Percentiles rank a stretch among this genome's conserved stretches.
phyloP scores from a whole-genome alignment of 1,140 invertebrate genomes.

The Leptonema lineaticorne region DNA sequence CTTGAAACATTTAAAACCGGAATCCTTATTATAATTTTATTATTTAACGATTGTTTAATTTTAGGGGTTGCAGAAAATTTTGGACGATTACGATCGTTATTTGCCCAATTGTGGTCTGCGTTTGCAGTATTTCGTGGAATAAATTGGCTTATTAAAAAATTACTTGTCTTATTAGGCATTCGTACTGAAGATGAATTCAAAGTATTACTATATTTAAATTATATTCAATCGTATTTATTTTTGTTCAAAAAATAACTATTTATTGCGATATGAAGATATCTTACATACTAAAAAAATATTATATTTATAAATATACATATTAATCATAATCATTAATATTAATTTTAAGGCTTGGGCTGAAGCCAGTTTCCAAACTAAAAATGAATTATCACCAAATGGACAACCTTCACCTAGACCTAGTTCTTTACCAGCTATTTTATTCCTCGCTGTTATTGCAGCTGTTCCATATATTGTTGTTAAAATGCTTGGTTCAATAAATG shows the following conservation, averaged over 20 bases:
- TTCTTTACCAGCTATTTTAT: slow-evolving; percentile 74
- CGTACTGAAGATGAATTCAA: slow-evolving; percentile 53
- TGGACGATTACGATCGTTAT: slow-evolving; percentile 75
- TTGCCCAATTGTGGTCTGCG: slow-evolving; percentile 81
- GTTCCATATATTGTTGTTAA: slow-evolving; percentile 92
- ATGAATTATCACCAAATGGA: slow-evolving; percentile 46
- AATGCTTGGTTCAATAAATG: slow-evolving; percentile 66
- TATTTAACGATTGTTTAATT: neutral
- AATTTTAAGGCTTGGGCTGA: slow-evolving; percentile 59
- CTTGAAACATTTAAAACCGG: no score
- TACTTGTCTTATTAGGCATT: slow-evolving; percentile 68
- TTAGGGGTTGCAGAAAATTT: slow-evolving; percentile 92
- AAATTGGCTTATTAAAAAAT: slow-evolving; percentile 76
- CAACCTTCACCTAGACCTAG: slow-evolving; percentile 45
- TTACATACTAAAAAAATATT: no score
- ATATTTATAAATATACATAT: no score
- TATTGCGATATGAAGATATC: no score
- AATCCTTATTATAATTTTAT: no score
- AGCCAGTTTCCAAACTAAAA: slow-evolving; percentile 57
- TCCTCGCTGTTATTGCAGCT: slow-evolving; percentile 82
- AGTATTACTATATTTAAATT: slow-evolving; percentile 44
- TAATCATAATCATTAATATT: no score
- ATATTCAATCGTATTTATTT: slow-evolving; percentile 5
- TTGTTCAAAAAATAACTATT: no score
- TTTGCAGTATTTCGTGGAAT: slow-evolving; percentile 78